Evolutionary conservation across 2,888 invertebrate species (phyloP), one percentile per base, ranked within the genome.

Genomic region (Clanis bilineata): DNA sequence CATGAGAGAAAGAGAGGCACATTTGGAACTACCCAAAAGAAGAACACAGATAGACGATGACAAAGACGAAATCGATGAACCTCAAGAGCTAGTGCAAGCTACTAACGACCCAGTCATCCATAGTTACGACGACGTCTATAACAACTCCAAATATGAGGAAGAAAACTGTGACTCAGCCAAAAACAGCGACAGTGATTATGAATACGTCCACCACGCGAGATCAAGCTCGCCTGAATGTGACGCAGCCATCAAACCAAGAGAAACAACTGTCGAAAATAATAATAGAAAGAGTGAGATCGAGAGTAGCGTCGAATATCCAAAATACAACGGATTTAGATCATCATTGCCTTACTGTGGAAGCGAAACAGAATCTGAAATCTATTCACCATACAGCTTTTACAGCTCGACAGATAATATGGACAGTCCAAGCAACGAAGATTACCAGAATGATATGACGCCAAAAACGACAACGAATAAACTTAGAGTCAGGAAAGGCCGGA

Each of bases 291-390:
- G 62, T 45, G 85, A 85, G 57, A 81, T 62, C 55, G 71, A 86
- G 79, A 70, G 70, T 58, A 77, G 83, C 15, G 51, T 32, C 3
- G 94, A 93, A 62, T 95, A 93, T 73, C 93, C 94, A 64, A 95
- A 94, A 84, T 94, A 94, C 66, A 93, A 93, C 71, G 90, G 93
- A 59, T 90, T 90, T 61, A 90, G 95, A 76, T 93, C 96, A 47
- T 96, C 96, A 2, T 91, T 96, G 56, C 96, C 96, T 5, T 97
- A 96, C 82, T 97, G 96, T 79, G 96, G 96, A 63, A 96, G 96
- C 78, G 97, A 97, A 83, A 94, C 94, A 5, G 97, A 97, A 83
- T 96, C 96, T 59, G 97, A 97, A 79, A 96, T 97, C 64, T 96
- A 96, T 76, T 95, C 96, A 7, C 96, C 96, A 0, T 96, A 96